These are phyloP conservation scores for Isaurus tuberculatus DNA, from an alignment of 92 coral and sea anemone species.

Conservation along the genomic window DNA sequence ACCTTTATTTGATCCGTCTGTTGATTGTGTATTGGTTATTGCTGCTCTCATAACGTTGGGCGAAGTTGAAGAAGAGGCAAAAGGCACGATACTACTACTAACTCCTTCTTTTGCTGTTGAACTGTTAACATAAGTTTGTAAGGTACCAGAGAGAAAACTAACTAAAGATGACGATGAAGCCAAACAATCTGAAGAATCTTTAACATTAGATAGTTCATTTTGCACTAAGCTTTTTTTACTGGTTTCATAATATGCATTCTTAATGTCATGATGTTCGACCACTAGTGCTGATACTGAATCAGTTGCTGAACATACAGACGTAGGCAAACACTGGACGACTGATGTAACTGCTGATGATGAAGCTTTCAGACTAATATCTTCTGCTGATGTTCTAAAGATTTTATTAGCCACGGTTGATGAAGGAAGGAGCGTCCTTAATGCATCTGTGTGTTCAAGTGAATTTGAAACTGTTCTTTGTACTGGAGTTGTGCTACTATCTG, in stretches of 20 bases:
- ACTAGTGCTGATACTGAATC: neutral
- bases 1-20: neutral
- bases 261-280: neutral
- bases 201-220: neutral
- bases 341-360: slow-evolving; percentile 10
- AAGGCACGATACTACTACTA: neutral
- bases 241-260: neutral
- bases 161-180: slow-evolving; percentile 1
- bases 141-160: neutral
- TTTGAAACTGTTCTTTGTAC: neutral
- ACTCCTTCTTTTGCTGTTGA: neutral
- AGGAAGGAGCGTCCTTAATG: neutral
- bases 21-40: neutral
- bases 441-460: slow-evolving; percentile 3
- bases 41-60: neutral
- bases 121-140: neutral
- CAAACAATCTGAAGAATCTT: neutral
- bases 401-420: neutral
- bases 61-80: neutral
- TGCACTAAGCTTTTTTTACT: neutral
- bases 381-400: neutral
- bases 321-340: slow-evolving; percentile 4
- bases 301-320: slow-evolving; percentile 23
- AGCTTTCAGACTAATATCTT: neutral
- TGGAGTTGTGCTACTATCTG: neutral